Conservation (phyloP, 2,797 vertebrate species). For the Myotis myotis region DNA sequence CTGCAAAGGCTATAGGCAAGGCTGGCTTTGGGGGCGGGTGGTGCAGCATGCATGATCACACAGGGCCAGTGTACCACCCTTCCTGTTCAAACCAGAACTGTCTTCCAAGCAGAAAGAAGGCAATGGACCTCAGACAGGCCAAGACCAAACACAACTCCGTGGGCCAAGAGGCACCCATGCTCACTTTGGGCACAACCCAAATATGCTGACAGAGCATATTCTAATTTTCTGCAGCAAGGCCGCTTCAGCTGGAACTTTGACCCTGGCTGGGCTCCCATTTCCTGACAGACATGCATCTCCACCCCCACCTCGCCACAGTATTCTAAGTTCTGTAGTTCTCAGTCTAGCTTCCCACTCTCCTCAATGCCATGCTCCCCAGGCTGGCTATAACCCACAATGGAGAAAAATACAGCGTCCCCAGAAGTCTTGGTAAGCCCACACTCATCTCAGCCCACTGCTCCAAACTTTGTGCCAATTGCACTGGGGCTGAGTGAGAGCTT, state of each 20-base stretch:
- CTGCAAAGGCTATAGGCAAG: not conserved
- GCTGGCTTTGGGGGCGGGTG: not conserved
- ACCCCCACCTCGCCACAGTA: not conserved
- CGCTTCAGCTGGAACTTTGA: not conserved
- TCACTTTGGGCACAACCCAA: not conserved
- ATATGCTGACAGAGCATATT: not conserved
- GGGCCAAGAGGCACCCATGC: not conserved
- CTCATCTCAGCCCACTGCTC: not conserved
- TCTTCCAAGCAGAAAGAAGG: not conserved
- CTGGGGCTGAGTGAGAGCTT: not conserved
- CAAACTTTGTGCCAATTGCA: not conserved
- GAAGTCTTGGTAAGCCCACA: not conserved
- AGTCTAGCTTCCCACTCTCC: not conserved
- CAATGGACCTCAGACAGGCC: not conserved
- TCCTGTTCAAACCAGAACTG: not conserved
- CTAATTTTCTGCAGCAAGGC: not conserved
- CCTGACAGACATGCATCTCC: not conserved
- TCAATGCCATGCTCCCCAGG: not conserved
- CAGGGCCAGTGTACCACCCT: not conserved
- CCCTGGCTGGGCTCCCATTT: not conserved
- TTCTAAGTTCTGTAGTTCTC: not conserved
- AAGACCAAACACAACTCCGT: not conserved
- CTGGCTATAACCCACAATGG: not conserved
- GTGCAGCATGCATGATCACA: not conserved
- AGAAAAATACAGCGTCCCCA: not conserved